These are phyloP conservation scores for Drosophila jambulina DNA, from an alignment of 1,140 invertebrate species.

Conservation along the genomic window DNA sequence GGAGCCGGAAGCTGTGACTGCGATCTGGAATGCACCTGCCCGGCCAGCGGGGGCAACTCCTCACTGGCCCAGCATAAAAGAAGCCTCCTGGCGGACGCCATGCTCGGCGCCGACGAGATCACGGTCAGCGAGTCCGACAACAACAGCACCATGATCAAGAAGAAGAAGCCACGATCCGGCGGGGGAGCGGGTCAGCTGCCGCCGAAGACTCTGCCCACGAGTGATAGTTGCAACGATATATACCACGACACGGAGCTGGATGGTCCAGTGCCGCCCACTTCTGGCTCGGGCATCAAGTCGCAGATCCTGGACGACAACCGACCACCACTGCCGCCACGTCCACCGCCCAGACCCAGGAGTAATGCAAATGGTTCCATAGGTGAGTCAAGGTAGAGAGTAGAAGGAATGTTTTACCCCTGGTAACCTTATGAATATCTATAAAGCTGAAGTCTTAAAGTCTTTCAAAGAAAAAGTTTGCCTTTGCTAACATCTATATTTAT, in stretches of 20 bases:
- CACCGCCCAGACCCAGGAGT: constrained; percentile 74
- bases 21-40: constrained; percentile 76
- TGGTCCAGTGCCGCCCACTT: constrained; percentile 41
- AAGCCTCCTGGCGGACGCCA: constrained; percentile 71
- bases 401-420: background rate
- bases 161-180: constrained; percentile 65
- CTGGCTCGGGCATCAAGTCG: constrained; percentile 45
- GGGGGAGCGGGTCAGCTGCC: constrained; percentile 45
- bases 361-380: constrained; percentile 65
- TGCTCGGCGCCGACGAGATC: constrained; percentile 80
- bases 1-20: constrained; percentile 66
- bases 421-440: background rate
- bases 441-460: background rate
- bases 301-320: constrained; percentile 73
- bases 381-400: constrained; percentile 32
- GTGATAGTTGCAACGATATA: constrained; percentile 66
- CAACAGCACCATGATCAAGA: constrained; percentile 81
- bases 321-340: constrained; percentile 81
- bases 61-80: constrained; percentile 64
- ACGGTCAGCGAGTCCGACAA: constrained; percentile 84
- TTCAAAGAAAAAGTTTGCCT: background rate
- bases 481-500: background rate
- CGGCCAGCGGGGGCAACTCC: constrained; percentile 26
- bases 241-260: constrained; percentile 76
- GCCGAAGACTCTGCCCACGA: constrained; percentile 49